Conservation (phyloP, 2,113 vertebrate species). For the Corydoras sp. region DNA sequence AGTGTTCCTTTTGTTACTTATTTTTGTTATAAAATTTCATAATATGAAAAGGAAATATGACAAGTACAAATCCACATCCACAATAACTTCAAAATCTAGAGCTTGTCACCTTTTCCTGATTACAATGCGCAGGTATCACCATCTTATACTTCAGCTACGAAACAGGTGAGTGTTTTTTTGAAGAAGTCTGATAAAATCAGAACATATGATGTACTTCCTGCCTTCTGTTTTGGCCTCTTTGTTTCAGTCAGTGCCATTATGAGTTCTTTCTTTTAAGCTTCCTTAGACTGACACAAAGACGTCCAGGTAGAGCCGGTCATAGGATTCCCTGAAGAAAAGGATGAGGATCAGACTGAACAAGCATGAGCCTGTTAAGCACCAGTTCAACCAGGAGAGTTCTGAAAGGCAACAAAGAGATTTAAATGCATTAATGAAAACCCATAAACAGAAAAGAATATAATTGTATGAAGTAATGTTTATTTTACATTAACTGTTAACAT, state of each 20-base stretch:
- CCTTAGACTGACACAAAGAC: constrained; percentile 88
- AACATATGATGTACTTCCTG: constrained; percentile 9
- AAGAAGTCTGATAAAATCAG: not conserved
- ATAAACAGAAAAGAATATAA: no score
- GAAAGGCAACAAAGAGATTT: no score
- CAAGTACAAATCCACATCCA: not conserved
- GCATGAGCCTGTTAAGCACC: constrained; percentile 92
- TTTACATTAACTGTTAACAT: no score
- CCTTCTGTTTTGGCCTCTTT: constrained; percentile 48
- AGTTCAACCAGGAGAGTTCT: constrained; percentile 80
- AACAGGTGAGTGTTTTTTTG: not conserved
- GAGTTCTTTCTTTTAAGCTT: not conserved
- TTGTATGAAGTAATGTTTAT: no score
- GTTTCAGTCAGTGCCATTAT: not conserved
- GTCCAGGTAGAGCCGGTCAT: constrained; percentile 96
- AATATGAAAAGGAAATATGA: constrained; percentile 10
- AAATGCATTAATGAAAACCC: no score
- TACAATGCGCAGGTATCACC: constrained; percentile 26
- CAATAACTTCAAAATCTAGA: not conserved
- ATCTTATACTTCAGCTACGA: constrained; percentile 33
- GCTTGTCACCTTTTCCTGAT: constrained; percentile 8
- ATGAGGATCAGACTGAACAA: constrained; percentile 90
- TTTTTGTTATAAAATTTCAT: constrained; percentile 15
- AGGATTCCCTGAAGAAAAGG: constrained; percentile 93
- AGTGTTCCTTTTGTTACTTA: not conserved